Percentiles rank a stretch among this genome's conserved stretches.
Conservation (phyloP, 2,113 vertebrate species). For the Jaculus jaculus region DNA sequence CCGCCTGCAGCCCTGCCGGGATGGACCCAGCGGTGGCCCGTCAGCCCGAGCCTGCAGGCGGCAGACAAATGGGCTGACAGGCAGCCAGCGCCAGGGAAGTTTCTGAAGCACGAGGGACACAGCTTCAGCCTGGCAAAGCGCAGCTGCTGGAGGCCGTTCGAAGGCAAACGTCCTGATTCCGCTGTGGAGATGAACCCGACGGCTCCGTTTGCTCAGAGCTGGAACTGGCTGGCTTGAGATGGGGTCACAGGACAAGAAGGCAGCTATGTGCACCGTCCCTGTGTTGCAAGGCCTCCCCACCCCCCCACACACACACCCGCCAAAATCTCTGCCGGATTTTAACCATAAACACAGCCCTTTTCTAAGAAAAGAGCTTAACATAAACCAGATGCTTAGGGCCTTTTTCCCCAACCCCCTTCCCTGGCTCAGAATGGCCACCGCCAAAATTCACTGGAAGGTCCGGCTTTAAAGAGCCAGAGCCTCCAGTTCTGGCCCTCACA, state of each 20-base stretch:
- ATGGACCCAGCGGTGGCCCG: not conserved
- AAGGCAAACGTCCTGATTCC: constrained; percentile 34
- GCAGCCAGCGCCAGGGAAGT: not conserved
- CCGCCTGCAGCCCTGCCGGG: not conserved
- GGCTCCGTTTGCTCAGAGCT: not conserved
- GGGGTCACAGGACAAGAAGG: not conserved
- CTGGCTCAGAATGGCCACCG: constrained; percentile 76
- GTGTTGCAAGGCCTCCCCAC: not conserved
- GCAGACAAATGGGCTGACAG: constrained; percentile 33
- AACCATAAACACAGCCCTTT: constrained; percentile 81
- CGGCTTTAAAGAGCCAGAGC: constrained; percentile 81
- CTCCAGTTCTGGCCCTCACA: constrained; percentile 56
- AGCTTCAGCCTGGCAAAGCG: not conserved
- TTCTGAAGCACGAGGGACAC: not conserved
- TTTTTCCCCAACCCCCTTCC: constrained; percentile 74
- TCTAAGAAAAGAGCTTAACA: constrained; percentile 82
- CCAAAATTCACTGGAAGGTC: constrained; percentile 75
- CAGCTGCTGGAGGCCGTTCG: constrained; percentile 43
- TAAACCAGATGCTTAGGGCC: constrained; percentile 85
- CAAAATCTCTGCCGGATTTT: constrained; percentile 56
- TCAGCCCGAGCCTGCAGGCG: not conserved
- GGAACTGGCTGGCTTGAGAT: not conserved
- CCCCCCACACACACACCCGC: not conserved
- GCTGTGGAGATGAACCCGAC: not conserved
- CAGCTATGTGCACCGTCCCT: not conserved